Percentiles rank a stretch among this genome's conserved stretches.
Conservation (phyloP, 2,113 vertebrate genomes). For the Carassius gibelio region DNA sequence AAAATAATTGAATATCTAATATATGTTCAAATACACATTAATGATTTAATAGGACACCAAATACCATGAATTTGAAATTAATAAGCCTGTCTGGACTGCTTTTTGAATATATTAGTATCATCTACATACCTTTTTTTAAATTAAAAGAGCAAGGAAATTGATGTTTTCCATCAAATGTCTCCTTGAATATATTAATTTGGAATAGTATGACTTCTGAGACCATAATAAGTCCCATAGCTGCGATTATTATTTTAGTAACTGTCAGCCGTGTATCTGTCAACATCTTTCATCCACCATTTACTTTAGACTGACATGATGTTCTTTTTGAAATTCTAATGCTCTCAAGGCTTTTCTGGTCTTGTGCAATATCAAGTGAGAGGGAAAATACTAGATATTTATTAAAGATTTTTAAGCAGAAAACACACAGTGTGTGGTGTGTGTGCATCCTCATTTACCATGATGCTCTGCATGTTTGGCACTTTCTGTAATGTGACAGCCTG, state of each 20-base stretch:
- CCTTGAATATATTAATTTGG: neutral
- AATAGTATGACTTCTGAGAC: neutral
- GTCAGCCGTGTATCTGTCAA: neutral
- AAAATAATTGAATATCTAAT: neutral
- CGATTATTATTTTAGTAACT: neutral
- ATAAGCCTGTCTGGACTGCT: neutral
- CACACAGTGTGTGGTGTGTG: neutral
- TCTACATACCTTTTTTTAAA: neutral
- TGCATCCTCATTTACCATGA: neutral
- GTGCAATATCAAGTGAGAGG: neutral
- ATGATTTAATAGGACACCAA: neutral
- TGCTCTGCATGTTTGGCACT: neutral
- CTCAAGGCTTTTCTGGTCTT: conserved; percentile 20
- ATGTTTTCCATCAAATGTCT: neutral
- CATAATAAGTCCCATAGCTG: neutral
- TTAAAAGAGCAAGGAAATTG: neutral
- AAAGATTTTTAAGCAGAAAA: neutral
- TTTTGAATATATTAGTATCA: neutral
- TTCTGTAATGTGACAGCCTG: conserved; percentile 43
- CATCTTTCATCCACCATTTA: conserved; percentile 8
- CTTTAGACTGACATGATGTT: conserved; percentile 37
- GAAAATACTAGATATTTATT: neutral
- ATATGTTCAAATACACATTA: neutral
- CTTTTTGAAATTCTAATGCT: conserved; percentile 20
- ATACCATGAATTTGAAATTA: neutral